Conservation (phyloP, 2,888 invertebrate species). For the Sinohyriopsis cumingii region DNA sequence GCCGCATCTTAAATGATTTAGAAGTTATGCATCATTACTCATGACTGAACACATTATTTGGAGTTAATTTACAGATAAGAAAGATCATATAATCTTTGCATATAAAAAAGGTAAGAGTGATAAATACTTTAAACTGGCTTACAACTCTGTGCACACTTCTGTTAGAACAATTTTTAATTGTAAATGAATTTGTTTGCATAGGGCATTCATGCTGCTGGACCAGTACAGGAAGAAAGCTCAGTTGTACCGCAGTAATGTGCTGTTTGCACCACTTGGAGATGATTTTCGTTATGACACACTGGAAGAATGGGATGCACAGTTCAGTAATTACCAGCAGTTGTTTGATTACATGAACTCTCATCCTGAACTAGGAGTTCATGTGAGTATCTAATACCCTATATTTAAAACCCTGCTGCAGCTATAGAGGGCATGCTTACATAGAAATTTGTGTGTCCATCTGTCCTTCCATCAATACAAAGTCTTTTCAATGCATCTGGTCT, state of each 20-base stretch:
- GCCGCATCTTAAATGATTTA: too few relatives aligned
- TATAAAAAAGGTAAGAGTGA: too few relatives aligned
- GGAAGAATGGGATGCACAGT: conserved; percentile 70
- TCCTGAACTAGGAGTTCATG: conserved; percentile 65
- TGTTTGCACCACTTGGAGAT: conserved; percentile 71
- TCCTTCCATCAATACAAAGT: background rate
- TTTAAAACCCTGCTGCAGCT: background rate
- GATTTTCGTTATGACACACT: conserved; percentile 69
- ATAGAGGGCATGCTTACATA: too few relatives aligned
- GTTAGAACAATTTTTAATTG: too few relatives aligned
- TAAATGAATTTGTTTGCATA: conserved; percentile 68
- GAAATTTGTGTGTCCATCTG: too few relatives aligned
- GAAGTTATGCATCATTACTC: too few relatives aligned
- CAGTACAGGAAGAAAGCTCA: conserved; percentile 71
- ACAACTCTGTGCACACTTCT: too few relatives aligned
- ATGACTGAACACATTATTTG: too few relatives aligned
- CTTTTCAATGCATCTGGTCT: too few relatives aligned
- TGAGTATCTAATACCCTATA: conserved; percentile 16
- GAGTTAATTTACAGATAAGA: too few relatives aligned
- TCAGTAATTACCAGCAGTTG: conserved; percentile 68
- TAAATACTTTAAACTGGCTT: too few relatives aligned
- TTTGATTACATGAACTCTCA: conserved; percentile 68
- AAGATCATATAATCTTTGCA: too few relatives aligned
- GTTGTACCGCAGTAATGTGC: conserved; percentile 66
- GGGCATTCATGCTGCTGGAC: conserved; percentile 76